phyloP scores from a whole-genome alignment of 1,140 invertebrate genomes.

The Ceratoteleas bidentatus region DNA sequence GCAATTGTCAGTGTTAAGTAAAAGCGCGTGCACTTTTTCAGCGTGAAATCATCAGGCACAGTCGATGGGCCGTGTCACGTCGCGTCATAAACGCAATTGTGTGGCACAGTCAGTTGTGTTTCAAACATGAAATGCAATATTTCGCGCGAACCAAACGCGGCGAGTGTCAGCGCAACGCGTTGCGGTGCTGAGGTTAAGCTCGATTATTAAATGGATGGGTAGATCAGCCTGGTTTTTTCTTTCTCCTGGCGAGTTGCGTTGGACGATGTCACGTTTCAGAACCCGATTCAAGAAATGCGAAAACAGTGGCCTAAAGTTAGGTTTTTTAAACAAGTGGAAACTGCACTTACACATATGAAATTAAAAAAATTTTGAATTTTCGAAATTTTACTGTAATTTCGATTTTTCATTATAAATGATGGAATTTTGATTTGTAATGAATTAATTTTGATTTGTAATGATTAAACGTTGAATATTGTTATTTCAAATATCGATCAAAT shows the following conservation, averaged over 20 bases:
- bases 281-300: too few relatives aligned
- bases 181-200: slow-evolving; percentile 28
- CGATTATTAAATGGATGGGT: slow-evolving; percentile 36
- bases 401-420: too few relatives aligned
- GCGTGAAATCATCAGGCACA: slow-evolving; percentile 21
- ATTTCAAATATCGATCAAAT: too few relatives aligned
- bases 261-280: background rate
- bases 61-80: slow-evolving; percentile 17
- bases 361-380: too few relatives aligned
- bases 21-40: slow-evolving; percentile 25
- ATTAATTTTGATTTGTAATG: too few relatives aligned
- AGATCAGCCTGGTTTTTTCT: slow-evolving; percentile 10
- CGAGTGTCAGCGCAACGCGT: slow-evolving; percentile 15
- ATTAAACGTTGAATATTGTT: too few relatives aligned
- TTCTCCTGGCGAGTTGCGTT: slow-evolving; percentile 2
- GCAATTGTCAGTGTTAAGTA: slow-evolving; percentile 30
- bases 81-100: slow-evolving; percentile 30
- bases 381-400: too few relatives aligned
- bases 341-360: too few relatives aligned
- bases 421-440: too few relatives aligned
- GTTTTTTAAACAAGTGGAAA: background rate
- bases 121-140: slow-evolving; percentile 31
- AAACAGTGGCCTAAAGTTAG: too few relatives aligned
- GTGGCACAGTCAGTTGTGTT: slow-evolving; percentile 16
- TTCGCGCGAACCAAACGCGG: slow-evolving; percentile 18